Evolutionary conservation across 2,888 invertebrate genomes (phyloP).

Genomic region (Thecophora atra): DNA sequence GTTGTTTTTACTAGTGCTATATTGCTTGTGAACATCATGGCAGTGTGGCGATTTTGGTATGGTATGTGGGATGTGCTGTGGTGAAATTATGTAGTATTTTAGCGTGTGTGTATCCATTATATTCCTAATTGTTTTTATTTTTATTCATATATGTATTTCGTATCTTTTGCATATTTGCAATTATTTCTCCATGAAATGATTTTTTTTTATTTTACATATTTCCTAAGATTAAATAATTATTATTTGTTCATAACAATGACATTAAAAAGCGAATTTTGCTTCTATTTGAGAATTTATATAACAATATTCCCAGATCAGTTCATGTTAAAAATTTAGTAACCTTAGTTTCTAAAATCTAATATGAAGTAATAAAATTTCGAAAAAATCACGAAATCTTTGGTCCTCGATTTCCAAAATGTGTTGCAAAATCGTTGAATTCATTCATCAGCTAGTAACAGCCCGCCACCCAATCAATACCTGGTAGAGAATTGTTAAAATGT

Average conservation of each 20-base stretch:
- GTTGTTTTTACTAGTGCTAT: constrained; percentile 2
- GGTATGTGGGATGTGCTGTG: constrained; percentile 1
- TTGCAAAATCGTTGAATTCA: neutral
- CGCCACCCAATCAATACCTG: neutral
- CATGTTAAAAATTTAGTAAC: too few species aligned
- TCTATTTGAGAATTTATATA: neutral
- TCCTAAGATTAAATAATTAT: neutral
- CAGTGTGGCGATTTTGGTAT: constrained; percentile 1
- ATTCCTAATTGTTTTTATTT: constrained; percentile 42
- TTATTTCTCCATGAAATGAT: neutral
- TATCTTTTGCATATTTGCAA: constrained; percentile 39
- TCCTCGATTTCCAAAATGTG: neutral
- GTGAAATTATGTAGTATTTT: constrained; percentile 14
- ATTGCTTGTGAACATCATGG: constrained; percentile 19
- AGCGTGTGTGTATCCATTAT: constrained; percentile 35
- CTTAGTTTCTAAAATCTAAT: too few species aligned
- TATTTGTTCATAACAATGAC: neutral
- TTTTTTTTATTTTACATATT: neutral
- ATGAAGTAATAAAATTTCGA: too few species aligned
- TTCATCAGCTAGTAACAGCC: constrained; percentile 2
- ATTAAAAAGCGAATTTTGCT: neutral
- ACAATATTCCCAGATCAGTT: too few species aligned
- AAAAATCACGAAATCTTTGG: too few species aligned
- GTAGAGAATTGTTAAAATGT: neutral
- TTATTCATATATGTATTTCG: constrained; percentile 43